Percentiles rank a stretch among this genome's conserved stretches.
Evolutionary conservation across 2,113 vertebrate genomes (phyloP).

Genomic region (Hippocampus comes): DNA sequence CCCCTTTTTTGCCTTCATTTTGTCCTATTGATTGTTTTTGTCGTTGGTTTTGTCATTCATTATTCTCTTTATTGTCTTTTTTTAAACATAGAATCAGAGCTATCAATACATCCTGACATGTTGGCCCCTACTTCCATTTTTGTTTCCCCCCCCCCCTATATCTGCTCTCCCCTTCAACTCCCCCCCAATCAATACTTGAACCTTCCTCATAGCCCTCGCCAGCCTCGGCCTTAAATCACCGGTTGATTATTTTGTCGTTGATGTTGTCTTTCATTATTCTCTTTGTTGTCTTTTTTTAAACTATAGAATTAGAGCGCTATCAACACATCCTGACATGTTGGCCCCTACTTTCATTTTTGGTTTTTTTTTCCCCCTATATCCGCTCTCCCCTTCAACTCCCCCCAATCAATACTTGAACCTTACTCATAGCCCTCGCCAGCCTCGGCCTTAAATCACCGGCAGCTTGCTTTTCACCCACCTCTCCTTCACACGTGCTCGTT

Average conservation of each 20-base stretch:
- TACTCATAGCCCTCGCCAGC: conserved; percentile 44
- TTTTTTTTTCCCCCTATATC: background rate
- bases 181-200: conserved; percentile 65
- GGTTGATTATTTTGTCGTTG: too few relatives aligned
- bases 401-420: conserved; percentile 68
- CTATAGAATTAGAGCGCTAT: conserved; percentile 31
- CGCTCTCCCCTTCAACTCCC: conserved; percentile 37
- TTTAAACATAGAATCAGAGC: conserved; percentile 8
- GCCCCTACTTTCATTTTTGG: conserved; percentile 20
- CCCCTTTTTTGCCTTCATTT: conserved; percentile 27
- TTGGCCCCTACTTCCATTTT: conserved; percentile 22
- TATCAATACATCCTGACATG: conserved; percentile 40
- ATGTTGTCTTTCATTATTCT: too few relatives aligned
- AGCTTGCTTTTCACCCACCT: conserved; percentile 30
- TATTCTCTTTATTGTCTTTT: too few relatives aligned
- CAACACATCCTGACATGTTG: conserved; percentile 34
- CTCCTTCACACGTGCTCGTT: conserved; percentile 36
- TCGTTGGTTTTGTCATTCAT: too few relatives aligned
- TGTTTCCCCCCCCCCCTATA: background rate
- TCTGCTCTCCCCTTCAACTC: conserved; percentile 38
- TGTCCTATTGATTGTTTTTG: conserved; percentile 15
- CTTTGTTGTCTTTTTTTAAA: too few relatives aligned
- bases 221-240: conserved; percentile 56
- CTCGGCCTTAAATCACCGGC: conserved; percentile 59
- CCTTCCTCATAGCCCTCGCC: conserved; percentile 51